These are phyloP conservation scores for Lophotriccus pileatus DNA, from an alignment of 2,797 vertebrate species.

Conservation along the genomic window DNA sequence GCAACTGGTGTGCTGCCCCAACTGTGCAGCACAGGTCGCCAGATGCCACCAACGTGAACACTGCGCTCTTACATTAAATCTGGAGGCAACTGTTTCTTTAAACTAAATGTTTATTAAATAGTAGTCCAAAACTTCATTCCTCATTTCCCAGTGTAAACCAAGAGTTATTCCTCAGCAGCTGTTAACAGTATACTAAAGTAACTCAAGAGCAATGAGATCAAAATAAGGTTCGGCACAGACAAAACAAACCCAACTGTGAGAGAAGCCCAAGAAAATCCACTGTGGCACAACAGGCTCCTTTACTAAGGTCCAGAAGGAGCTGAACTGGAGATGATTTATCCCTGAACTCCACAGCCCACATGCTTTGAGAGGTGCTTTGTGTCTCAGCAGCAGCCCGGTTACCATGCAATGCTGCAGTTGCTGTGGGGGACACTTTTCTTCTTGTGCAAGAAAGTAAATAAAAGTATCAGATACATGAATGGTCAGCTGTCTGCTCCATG, in stretches of 20 bases:
- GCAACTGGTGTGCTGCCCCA: neutral
- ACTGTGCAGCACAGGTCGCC: neutral
- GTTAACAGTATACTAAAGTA: neutral
- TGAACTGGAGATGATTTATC: neutral
- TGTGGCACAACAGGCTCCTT: neutral
- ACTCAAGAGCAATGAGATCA: neutral
- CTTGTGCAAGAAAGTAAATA: neutral
- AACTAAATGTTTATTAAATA: neutral
- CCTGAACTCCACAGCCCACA: fast-evolving
- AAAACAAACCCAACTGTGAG: neutral
- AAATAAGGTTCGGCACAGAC: neutral
- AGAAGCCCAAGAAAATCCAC: neutral
- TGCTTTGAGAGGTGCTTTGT: neutral
- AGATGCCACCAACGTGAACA: fast-evolving
- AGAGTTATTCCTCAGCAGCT: neutral
- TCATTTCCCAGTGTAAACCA: neutral
- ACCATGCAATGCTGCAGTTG: neutral
- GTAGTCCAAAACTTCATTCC: neutral
- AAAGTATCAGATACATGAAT: neutral
- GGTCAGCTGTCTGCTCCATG: neutral
- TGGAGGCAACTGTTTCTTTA: neutral
- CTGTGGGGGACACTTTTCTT: neutral
- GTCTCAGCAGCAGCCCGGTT: neutral
- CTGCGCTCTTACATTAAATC: neutral
- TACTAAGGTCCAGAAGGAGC: neutral